A percentile compares a stretch with the other conserved stretches of the same genome.
phyloP scores from a whole-genome alignment of 2,113 vertebrate genomes.

The Callocephalon fimbriatum region DNA sequence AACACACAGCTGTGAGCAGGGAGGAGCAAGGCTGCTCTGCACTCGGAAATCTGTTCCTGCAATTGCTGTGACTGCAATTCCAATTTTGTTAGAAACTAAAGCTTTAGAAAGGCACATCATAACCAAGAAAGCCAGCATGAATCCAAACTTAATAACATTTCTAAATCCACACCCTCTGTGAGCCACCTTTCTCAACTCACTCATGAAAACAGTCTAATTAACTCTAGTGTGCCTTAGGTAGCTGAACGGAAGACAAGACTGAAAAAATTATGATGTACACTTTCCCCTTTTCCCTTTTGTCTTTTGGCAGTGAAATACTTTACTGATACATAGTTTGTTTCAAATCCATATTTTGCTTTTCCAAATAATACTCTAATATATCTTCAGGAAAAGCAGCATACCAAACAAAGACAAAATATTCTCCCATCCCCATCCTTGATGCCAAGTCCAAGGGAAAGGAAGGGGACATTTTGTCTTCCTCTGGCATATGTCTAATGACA shows the following conservation, averaged over 20 bases:
- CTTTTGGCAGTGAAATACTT: background rate
- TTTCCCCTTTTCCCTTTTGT: background rate
- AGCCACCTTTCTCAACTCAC: constrained; percentile 1
- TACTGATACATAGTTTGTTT: background rate
- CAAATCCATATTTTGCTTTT: background rate
- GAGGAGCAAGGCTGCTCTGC: background rate
- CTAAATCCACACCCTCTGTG: background rate
- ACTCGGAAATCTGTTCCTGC: background rate
- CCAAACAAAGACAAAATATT: background rate
- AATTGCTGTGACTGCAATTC: background rate
- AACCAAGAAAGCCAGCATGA: constrained; percentile 39
- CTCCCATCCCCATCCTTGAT: background rate
- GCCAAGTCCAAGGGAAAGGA: background rate
- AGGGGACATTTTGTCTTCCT: background rate
- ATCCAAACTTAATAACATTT: constrained; percentile 53
- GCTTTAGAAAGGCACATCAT: background rate
- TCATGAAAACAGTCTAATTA: constrained; percentile 38
- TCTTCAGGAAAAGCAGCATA: background rate
- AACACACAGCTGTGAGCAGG: background rate
- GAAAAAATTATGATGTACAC: background rate
- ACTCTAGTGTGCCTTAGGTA: background rate
- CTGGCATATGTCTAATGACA: background rate
- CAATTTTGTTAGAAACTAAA: constrained; percentile 18
- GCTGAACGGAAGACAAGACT: background rate
- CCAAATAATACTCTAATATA: background rate